These are phyloP conservation scores for Danionella cerebrum DNA, from an alignment of 2,113 vertebrate species.

Conservation along the genomic window DNA sequence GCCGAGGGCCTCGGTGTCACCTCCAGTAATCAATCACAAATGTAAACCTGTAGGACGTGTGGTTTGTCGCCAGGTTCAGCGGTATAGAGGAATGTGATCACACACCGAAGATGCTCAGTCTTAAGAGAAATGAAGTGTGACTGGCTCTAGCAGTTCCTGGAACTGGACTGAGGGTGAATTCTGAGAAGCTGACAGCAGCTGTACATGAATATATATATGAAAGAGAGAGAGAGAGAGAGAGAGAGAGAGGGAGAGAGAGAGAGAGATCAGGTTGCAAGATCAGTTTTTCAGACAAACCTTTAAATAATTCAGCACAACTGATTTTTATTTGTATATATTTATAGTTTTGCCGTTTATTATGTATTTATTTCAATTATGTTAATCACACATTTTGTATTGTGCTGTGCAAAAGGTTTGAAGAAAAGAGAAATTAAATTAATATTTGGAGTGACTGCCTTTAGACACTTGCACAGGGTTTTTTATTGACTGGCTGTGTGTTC, in stretches of 20 bases:
- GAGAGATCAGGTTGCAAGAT: slow-evolving; percentile 26
- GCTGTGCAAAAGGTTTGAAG: no score
- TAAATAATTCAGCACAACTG: slow-evolving; percentile 49
- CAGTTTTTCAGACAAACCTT: background rate
- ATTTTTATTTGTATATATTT: no score
- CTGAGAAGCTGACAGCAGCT: background rate
- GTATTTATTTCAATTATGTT: no score
- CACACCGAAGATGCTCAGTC: no score
- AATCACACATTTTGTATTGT: background rate
- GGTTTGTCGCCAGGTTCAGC: no score
- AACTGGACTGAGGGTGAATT: background rate
- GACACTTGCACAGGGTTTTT: no score
- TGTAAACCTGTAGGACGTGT: no score
- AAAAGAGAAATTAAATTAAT: no score
- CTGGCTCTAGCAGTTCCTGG: background rate
- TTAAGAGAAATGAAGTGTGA: background rate
- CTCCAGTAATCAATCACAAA: background rate
- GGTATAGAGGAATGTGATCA: no score
- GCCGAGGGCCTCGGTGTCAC: background rate
- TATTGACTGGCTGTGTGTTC: no score
- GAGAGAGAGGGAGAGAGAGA: background rate
- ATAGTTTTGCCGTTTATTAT: no score
- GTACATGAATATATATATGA: background rate
- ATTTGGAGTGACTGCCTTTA: no score
- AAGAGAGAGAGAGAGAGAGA: background rate